Conservation (phyloP, 37 sponge, comb jelly and placozoan species). For the Mnemiopsis leidyi region DNA sequence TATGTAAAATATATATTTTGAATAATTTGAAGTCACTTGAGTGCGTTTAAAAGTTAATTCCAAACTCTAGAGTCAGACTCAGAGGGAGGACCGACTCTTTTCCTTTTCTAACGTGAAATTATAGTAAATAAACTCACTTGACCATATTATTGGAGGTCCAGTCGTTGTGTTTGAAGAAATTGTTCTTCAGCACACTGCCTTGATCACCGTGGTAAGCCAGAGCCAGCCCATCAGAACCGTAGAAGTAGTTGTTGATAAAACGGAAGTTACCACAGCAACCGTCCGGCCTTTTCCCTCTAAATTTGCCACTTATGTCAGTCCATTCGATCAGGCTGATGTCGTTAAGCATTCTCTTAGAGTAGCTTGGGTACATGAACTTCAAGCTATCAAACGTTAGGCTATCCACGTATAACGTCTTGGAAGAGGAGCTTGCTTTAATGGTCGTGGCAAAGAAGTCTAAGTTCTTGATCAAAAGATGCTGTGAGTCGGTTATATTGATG, state of each 20-base stretch:
- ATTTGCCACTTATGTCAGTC: not conserved
- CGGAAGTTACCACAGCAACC: not conserved
- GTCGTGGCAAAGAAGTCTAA: constrained; percentile 70
- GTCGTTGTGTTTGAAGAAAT: not conserved
- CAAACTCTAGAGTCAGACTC: too few species aligned
- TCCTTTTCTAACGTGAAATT: too few species aligned
- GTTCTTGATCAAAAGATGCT: constrained; percentile 14
- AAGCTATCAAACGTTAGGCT: constrained; percentile 51
- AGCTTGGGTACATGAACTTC: constrained; percentile 62
- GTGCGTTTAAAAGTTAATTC: too few species aligned
- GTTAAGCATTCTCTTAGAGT: constrained; percentile 53
- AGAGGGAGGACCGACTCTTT: too few species aligned
- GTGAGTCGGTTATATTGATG: constrained; percentile 43
- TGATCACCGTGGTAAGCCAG: not conserved
- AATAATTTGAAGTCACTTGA: too few species aligned
- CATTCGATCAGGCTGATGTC: not conserved
- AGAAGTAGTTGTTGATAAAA: not conserved
- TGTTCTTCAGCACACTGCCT: not conserved
- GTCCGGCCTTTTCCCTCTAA: not conserved
- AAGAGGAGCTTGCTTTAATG: not conserved
- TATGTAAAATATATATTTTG: too few species aligned
- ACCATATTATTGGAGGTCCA: too few species aligned
- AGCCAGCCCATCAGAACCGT: not conserved
- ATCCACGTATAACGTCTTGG: not conserved
- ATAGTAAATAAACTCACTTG: too few species aligned